phyloP scores from a whole-genome alignment of 2,888 invertebrate genomes.

The Thereva nobilitata region DNA sequence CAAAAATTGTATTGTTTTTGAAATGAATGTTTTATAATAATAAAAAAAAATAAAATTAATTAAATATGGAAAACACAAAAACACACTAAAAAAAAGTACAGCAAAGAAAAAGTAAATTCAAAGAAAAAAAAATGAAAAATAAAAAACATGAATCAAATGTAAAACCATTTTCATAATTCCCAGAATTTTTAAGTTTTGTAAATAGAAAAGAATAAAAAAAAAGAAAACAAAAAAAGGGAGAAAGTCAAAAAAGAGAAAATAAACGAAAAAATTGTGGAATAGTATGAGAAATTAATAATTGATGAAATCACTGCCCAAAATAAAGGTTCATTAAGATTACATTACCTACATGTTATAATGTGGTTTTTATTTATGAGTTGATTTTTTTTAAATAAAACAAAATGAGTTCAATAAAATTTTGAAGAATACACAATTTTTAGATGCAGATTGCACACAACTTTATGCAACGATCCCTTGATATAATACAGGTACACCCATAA shows the following conservation, averaged over 20 bases:
- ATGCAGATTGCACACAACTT: too few species aligned
- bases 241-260: conserved; percentile 5
- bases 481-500: too few species aligned
- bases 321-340: conserved; percentile 36
- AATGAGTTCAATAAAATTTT: too few species aligned
- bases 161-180: conserved; percentile 32
- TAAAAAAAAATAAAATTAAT: conserved; percentile 15
- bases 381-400: too few species aligned
- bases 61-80: conserved; percentile 1
- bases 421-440: not conserved
- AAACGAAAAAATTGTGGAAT: conserved; percentile 27
- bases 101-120: not conserved
- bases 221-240: conserved; percentile 18
- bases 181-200: conserved; percentile 26
- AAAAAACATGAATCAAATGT: conserved; percentile 14
- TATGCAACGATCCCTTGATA: too few species aligned
- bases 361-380: conserved; percentile 20
- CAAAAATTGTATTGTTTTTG: conserved; percentile 28
- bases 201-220: conserved; percentile 22
- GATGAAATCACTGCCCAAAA: conserved; percentile 35
- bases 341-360: conserved; percentile 34
- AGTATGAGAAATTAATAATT: conserved; percentile 27
- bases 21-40: conserved; percentile 29
- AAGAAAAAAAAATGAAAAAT: conserved; percentile 9
- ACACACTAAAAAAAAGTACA: not conserved